Conservation (phyloP, 2,888 invertebrate genomes). For the Lissonota sp. region DNA sequence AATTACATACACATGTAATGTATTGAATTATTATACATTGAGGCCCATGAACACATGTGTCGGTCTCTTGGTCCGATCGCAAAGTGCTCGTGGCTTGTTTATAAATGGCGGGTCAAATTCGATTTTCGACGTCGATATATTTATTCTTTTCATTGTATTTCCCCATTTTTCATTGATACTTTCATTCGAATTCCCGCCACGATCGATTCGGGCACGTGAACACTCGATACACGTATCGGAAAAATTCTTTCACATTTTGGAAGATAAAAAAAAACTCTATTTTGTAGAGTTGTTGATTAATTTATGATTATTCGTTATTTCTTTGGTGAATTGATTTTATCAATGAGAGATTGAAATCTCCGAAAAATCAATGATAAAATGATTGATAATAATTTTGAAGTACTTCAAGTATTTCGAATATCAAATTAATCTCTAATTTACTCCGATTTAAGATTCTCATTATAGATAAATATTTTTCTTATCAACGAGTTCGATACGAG, state of each 20-base stretch:
- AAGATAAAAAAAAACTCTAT: not conserved
- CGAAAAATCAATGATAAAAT: too few relatives aligned
- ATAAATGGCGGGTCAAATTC: conserved; percentile 48
- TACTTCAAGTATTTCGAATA: too few relatives aligned
- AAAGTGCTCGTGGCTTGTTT: conserved; percentile 36
- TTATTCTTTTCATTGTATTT: not conserved
- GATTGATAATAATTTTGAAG: too few relatives aligned
- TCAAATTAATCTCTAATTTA: too few relatives aligned
- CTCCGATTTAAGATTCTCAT: too few relatives aligned
- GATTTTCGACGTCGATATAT: conserved; percentile 13
- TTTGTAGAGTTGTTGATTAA: too few relatives aligned
- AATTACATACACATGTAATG: too few relatives aligned
- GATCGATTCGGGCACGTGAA: conserved; percentile 27
- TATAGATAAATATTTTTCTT: too few relatives aligned
- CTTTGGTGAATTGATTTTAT: too few relatives aligned
- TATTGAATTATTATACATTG: too few relatives aligned
- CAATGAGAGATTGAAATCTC: too few relatives aligned
- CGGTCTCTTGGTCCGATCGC: conserved; percentile 14
- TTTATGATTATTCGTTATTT: too few relatives aligned
- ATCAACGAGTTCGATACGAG: not conserved
- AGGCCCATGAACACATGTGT: not conserved
- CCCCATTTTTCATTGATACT: conserved; percentile 7
- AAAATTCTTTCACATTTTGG: not conserved
- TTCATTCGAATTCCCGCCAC: conserved; percentile 45
- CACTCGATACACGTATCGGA: conserved; percentile 9